Base-by-base conservation (phyloP, 2,113 vertebrate genomes). In the Benthochromis sp. region DNA sequence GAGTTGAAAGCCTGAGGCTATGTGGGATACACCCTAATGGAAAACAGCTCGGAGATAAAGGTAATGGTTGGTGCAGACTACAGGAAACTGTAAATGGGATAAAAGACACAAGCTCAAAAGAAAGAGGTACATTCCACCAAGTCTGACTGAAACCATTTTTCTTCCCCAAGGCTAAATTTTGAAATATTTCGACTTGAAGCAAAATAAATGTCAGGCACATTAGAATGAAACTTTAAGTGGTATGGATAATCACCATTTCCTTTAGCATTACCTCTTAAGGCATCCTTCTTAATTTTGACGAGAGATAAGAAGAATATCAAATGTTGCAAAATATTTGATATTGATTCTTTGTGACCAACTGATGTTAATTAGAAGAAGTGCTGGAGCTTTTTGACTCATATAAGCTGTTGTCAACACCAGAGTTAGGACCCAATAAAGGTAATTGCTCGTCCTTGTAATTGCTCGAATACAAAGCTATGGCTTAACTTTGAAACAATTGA, bases 41-140 rank as follows among this genome's bases (percentile, higher is more conserved):
- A 90, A 92, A 87, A 69, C 38, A 69, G 79, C 90, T 90, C 17
- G 12, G 52, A 90, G 87, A 89, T 91, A 83, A 93, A 84, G 27
- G 82, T 83, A 91, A 91, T 90, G 81, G 86, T 11, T 90, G 84
- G 76, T 89, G 93, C 90, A 90, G 84, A 91, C 54, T 53, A 82
- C 84, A 47, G 47, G 52, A 88, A 86, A 83, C 57, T 82, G 83
- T 92, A 73, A 73, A 79, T 84, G 66, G 50, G 36, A 91, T 89
- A 84, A 88, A 93, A 87, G 36, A 78, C 63, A 89, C 38, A 12
- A 11, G 80, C 73, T 86, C 29, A 69, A 24, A 82, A 31, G 9
- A 21, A 85, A 71, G 29, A 55, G 24, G 13, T 61, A 29, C 55
- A 84, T 73, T 43, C 31, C 24, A 29, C 8, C 12, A 50, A 84